These are phyloP conservation scores for Pseudomyrmex cubaensis DNA, from an alignment of 1,140 invertebrate genomes.

Conservation along the genomic window DNA sequence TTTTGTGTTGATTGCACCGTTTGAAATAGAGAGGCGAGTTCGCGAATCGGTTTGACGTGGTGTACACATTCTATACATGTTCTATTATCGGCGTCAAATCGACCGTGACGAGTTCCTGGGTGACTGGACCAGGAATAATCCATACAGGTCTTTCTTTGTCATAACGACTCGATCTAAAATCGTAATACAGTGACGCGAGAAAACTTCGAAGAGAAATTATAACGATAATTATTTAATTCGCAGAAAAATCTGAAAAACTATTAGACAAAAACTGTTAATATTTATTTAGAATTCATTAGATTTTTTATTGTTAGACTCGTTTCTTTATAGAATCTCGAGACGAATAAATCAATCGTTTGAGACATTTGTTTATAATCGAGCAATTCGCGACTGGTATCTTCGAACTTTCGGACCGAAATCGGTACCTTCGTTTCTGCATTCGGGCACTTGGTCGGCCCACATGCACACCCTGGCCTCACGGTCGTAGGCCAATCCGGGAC, in stretches of 20 bases:
- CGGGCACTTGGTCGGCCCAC: constrained; percentile 97
- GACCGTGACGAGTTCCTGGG: constrained; percentile 22
- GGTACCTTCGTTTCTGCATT: constrained; percentile 95
- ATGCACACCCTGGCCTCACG: constrained; percentile 96
- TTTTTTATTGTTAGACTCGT: no score
- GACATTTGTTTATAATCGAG: no score
- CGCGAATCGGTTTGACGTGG: no score
- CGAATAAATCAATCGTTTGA: neutral
- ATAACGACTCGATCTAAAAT: no score
- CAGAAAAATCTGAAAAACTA: no score
- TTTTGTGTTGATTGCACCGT: constrained; percentile 6
- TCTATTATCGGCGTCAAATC: constrained; percentile 42
- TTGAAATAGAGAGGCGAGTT: constrained; percentile 18
- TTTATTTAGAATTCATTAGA: no score
- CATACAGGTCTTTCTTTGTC: neutral
- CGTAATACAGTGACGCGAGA: no score
- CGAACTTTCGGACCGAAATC: neutral
- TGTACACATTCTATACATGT: constrained; percentile 11
- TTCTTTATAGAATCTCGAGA: no score
- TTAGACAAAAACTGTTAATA: no score
- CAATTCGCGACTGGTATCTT: no score
- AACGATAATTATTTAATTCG: neutral
- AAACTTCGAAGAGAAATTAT: neutral
- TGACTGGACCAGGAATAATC: constrained; percentile 11
- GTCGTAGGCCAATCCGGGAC: constrained; percentile 97